phyloP scores from a whole-genome alignment of 2,113 vertebrate genomes.

The Megaceryle maxima region DNA sequence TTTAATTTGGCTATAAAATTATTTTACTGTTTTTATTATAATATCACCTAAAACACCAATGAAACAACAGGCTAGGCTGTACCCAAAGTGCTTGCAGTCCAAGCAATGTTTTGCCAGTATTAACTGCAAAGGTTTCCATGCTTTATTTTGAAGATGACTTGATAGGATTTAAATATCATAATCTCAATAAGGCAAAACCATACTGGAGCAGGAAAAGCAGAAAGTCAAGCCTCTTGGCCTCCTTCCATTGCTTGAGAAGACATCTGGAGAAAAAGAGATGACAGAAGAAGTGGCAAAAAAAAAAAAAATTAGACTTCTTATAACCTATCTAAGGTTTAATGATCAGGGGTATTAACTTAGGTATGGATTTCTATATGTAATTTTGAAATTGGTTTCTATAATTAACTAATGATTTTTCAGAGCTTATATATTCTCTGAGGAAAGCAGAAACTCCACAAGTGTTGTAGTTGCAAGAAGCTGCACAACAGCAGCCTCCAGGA shows the following conservation, averaged over 20 bases:
- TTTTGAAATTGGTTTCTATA: conserved; percentile 3
- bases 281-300: background rate
- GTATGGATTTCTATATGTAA: background rate
- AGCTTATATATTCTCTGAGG: background rate
- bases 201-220: background rate
- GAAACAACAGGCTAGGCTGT: background rate
- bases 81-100: background rate
- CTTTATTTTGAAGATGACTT: background rate
- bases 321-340: conserved; percentile 7
- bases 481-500: background rate
- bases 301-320: background rate
- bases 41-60: background rate
- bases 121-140: background rate
- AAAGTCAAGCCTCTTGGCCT: background rate
- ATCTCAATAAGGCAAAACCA: background rate
- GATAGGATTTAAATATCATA: background rate
- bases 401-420: conserved; percentile 22
- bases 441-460: background rate
- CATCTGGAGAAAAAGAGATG: background rate
- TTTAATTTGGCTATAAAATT: background rate
- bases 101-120: background rate
- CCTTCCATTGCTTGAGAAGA: background rate
- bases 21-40: background rate
- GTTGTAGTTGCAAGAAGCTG: background rate
- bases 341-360: background rate